A percentile compares a stretch with the other conserved stretches of the same genome.
Conservation (phyloP, 2,888 invertebrate genomes). For the Erebia ligea region DNA sequence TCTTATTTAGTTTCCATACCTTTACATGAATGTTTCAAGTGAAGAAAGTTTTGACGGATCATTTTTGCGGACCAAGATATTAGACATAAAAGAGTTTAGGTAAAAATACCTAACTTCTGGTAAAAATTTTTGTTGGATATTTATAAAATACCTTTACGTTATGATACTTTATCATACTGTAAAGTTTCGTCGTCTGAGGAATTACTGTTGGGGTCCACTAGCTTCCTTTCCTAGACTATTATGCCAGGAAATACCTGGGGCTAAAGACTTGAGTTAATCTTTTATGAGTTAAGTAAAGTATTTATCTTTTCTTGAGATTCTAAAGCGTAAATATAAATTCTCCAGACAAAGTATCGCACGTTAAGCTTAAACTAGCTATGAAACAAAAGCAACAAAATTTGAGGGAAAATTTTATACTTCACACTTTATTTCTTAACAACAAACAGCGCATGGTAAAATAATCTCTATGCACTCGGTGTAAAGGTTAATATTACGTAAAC, state of each 20-base stretch:
- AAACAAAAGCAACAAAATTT: conserved; percentile 26
- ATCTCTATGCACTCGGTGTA: neutral
- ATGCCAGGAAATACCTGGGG: neutral
- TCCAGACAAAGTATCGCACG: conserved; percentile 26
- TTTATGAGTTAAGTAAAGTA: neutral
- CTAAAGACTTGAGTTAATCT: neutral
- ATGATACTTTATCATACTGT: too few species aligned
- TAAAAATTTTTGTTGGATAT: too few species aligned
- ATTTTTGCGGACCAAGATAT: too few species aligned
- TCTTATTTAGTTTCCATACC: too few species aligned
- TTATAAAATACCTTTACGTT: too few species aligned
- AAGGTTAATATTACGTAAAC: conserved; percentile 13
- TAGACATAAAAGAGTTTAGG: too few species aligned
- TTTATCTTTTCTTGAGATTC: neutral
- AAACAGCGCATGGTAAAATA: neutral
- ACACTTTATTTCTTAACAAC: conserved; percentile 18
- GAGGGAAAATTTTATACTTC: conserved; percentile 26
- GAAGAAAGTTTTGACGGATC: too few species aligned
- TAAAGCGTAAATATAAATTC: conserved; percentile 15
- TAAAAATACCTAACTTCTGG: too few species aligned
- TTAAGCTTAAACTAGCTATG: conserved; percentile 24
- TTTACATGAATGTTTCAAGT: too few species aligned
- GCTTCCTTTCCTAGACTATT: too few species aligned
- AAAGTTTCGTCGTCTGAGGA: too few species aligned
- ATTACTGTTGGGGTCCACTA: too few species aligned